phyloP scores from a whole-genome alignment of 2,888 invertebrate genomes.

The Drosophila subquinaria region DNA sequence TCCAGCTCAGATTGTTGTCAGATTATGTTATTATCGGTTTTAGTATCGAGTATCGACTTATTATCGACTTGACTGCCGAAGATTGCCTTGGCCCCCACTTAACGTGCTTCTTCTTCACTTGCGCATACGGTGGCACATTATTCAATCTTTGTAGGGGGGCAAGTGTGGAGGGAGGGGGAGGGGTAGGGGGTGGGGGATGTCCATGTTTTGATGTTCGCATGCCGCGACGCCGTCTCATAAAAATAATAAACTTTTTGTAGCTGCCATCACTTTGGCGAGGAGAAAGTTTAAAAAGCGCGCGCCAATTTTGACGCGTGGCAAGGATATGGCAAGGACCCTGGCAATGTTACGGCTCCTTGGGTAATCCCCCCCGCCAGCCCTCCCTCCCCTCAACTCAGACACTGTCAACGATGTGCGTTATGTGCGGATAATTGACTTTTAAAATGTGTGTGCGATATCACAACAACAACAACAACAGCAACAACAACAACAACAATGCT shows the following conservation, averaged over 20 bases:
- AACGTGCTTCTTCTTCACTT: not conserved
- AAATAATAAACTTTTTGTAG: conserved; percentile 66
- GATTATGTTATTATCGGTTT: conserved; percentile 81
- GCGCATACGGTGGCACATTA: not conserved
- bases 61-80: conserved; percentile 36
- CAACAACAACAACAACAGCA: conserved; percentile 67
- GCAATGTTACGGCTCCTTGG: conserved; percentile 32
- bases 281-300: conserved; percentile 72
- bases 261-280: conserved; percentile 36
- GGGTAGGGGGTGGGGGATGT: not conserved
- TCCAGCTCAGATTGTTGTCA: conserved; percentile 27
- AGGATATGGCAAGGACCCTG: conserved; percentile 46
- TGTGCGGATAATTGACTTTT: conserved; percentile 82
- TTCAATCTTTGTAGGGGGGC: not conserved
- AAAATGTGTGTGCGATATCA: conserved; percentile 79
- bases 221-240: conserved; percentile 62
- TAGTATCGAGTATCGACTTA: conserved; percentile 71
- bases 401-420: conserved; percentile 76
- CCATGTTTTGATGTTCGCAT: conserved; percentile 40
- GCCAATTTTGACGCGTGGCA: conserved; percentile 75
- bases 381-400: not conserved
- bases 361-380: not conserved
- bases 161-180: not conserved
- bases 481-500: conserved; percentile 57
- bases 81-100: conserved; percentile 17